These are phyloP conservation scores for Aelia acuminata DNA, from an alignment of 2,888 invertebrate species.

Conservation along the genomic window DNA sequence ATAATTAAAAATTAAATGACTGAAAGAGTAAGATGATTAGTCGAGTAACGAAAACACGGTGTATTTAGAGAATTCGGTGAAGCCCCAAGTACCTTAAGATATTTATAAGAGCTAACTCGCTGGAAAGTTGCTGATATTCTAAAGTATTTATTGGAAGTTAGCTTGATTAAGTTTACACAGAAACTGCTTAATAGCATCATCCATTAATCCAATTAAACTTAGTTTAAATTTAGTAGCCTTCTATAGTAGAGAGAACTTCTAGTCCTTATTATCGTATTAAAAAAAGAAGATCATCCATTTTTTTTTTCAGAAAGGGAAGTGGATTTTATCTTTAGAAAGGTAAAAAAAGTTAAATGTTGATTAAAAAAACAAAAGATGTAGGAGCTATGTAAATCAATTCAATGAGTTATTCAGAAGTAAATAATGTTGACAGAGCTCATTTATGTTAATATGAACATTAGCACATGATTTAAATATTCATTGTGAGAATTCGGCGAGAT, in stretches of 20 bases:
- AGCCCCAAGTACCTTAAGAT: slow-evolving; percentile 10
- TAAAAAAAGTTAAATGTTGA: too few relatives aligned
- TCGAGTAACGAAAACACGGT: not conserved
- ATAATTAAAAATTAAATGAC: not conserved
- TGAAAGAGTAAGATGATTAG: not conserved
- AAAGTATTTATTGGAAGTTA: slow-evolving; percentile 35
- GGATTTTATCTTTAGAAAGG: too few relatives aligned
- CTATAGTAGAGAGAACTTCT: not conserved
- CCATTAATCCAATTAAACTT: slow-evolving; percentile 26
- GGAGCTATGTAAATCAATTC: too few relatives aligned
- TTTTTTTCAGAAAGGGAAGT: not conserved
- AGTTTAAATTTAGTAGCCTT: slow-evolving; percentile 2
- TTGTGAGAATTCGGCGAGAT: too few relatives aligned
- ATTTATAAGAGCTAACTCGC: slow-evolving; percentile 33
- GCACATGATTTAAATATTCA: too few relatives aligned
- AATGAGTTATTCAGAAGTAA: too few relatives aligned
- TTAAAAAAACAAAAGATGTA: too few relatives aligned
- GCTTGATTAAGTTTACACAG: slow-evolving; percentile 16
- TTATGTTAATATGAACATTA: too few relatives aligned
- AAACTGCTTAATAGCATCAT: slow-evolving; percentile 24
- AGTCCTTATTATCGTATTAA: not conserved
- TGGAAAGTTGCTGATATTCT: slow-evolving; percentile 37
- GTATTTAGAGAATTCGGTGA: slow-evolving; percentile 1
- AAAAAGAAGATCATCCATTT: not conserved
- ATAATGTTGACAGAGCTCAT: too few relatives aligned